phyloP scores from a whole-genome alignment of 1,140 invertebrate species.

The Drosophila nannoptera region DNA sequence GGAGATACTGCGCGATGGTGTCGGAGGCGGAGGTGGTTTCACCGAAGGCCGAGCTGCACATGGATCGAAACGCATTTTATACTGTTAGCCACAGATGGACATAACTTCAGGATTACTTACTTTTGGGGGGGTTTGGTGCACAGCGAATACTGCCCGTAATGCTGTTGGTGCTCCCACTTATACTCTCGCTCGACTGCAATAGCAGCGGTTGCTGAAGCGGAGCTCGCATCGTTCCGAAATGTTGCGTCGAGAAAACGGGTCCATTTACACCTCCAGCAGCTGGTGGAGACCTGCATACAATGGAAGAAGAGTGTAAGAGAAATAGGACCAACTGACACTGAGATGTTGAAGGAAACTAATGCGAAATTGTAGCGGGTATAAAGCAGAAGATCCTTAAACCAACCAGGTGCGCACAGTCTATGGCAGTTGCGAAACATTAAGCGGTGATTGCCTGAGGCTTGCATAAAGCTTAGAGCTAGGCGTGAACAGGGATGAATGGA shows the following conservation, averaged over 20 bases:
- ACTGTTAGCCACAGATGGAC: neutral
- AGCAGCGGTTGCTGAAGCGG: slow-evolving; percentile 57
- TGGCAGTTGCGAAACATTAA: slow-evolving; percentile 4
- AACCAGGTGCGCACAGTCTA: slow-evolving; percentile 14
- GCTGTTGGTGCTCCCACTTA: slow-evolving; percentile 53
- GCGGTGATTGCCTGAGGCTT: slow-evolving; percentile 2
- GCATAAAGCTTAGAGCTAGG: slow-evolving; percentile 2
- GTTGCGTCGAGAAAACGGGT: slow-evolving; percentile 67
- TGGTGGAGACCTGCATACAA: slow-evolving; percentile 67
- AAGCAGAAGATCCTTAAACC: slow-evolving; percentile 12
- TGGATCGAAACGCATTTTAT: neutral
- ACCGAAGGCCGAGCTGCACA: slow-evolving; percentile 67
- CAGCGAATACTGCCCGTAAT: slow-evolving; percentile 59
- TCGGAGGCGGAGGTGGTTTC: slow-evolving; percentile 76
- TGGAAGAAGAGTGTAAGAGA: neutral
- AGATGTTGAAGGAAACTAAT: neutral
- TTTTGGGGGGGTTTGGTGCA: slow-evolving; percentile 73
- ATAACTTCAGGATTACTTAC: slow-evolving; percentile 39
- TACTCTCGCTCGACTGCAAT: slow-evolving; percentile 56
- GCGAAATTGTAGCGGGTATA: neutral
- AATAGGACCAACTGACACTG: neutral
- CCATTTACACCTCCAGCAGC: slow-evolving; percentile 56
- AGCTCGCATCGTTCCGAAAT: slow-evolving; percentile 73
- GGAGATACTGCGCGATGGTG: slow-evolving; percentile 76
- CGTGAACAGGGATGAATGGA: slow-evolving; percentile 23